Evolutionary conservation across 2,113 vertebrate genomes (phyloP).

Genomic region (Corythornis cristatus): DNA sequence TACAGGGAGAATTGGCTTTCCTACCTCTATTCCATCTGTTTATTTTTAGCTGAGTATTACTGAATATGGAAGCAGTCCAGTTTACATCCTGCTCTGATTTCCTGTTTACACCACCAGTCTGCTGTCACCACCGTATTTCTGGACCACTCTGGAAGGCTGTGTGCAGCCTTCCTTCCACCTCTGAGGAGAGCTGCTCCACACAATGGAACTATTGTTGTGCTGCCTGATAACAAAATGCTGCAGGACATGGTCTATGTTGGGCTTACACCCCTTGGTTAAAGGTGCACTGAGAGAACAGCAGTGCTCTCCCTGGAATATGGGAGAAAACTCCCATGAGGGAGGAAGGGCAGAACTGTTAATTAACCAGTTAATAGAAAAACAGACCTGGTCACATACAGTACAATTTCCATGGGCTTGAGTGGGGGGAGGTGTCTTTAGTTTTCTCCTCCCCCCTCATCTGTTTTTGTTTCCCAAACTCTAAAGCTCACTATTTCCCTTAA

Average conservation of each 20-base stretch:
- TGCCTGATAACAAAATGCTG: slow-evolving; percentile 10
- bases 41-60: slow-evolving; percentile 69
- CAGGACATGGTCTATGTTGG: not conserved
- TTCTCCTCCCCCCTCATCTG: not conserved
- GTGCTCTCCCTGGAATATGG: not conserved
- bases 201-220: slow-evolving; percentile 59
- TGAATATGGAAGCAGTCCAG: slow-evolving; percentile 68
- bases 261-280: not conserved
- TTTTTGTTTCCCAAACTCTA: not conserved
- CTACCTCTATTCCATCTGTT: slow-evolving; percentile 48
- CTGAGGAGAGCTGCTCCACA: slow-evolving; percentile 9
- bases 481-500: not conserved
- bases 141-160: slow-evolving; percentile 58
- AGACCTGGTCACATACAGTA: not conserved
- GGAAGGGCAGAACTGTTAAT: not conserved
- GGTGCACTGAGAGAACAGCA: not conserved
- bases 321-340: not conserved
- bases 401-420: not conserved
- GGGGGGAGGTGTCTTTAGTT: not conserved
- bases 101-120: slow-evolving; percentile 71
- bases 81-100: slow-evolving; percentile 73
- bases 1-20: not conserved
- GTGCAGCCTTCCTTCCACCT: slow-evolving; percentile 66
- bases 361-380: not conserved
- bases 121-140: slow-evolving; percentile 58